Conservation (phyloP, 2,888 invertebrate genomes). For the Esperia sulphurella region DNA sequence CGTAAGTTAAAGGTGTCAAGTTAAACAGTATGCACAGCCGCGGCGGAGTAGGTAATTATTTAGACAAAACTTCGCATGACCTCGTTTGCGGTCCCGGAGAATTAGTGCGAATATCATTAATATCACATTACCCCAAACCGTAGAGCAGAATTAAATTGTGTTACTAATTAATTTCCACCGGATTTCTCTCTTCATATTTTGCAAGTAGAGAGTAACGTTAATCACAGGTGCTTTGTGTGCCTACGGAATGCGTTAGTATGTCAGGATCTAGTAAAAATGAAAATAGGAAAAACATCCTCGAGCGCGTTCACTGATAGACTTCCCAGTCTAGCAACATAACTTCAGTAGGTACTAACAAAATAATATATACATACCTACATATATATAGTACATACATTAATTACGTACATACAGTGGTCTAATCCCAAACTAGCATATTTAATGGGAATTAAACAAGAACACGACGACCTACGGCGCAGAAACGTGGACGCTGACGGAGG, state of each 20-base stretch:
- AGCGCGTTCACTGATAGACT: too few species aligned
- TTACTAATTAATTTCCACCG: constrained; percentile 27
- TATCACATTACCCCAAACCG: constrained; percentile 52
- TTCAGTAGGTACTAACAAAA: too few species aligned
- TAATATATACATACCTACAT: too few species aligned
- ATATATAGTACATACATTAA: too few species aligned
- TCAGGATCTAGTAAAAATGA: too few species aligned
- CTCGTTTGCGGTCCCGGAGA: constrained; percentile 47
- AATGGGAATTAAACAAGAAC: too few species aligned
- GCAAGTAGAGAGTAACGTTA: constrained; percentile 4
- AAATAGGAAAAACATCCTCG: too few species aligned
- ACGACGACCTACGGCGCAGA: too few species aligned
- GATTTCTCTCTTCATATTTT: constrained; percentile 11
- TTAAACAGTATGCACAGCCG: constrained; percentile 14
- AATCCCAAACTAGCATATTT: too few species aligned
- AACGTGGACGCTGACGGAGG: too few species aligned
- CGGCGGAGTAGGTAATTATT: constrained; percentile 53
- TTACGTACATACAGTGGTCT: too few species aligned
- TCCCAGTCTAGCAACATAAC: too few species aligned
- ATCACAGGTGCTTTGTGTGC: constrained; percentile 5
- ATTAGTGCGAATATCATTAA: constrained; percentile 63
- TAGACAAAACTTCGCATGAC: constrained; percentile 56
- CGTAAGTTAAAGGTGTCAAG: constrained; percentile 9
- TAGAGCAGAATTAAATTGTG: constrained; percentile 29
- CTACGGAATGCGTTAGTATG: constrained; percentile 2